Percentiles rank a stretch among this genome's conserved stretches.
Conservation (phyloP, 1,140 invertebrate species). For the Achatina immaculata region DNA sequence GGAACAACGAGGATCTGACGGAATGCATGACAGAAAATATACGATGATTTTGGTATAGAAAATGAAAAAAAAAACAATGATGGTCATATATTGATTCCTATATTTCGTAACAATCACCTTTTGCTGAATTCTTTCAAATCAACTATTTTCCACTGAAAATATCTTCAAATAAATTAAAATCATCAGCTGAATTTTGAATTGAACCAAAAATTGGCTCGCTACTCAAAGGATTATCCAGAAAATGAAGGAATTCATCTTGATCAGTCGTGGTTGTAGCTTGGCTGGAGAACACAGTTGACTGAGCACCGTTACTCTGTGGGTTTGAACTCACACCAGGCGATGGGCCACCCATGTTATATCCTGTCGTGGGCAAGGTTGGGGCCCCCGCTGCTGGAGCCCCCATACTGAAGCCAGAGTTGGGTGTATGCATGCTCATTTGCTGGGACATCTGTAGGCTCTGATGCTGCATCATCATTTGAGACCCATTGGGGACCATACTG, state of each 20-base stretch:
- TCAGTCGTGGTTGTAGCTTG: slow-evolving; percentile 36
- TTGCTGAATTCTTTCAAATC: no score
- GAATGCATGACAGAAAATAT: no score
- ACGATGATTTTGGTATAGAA: no score
- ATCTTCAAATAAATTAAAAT: slow-evolving; percentile 58
- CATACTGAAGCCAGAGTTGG: slow-evolving; percentile 26
- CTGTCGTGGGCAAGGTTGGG: slow-evolving; percentile 22
- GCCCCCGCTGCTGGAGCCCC: slow-evolving; percentile 15
- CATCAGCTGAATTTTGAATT: slow-evolving; percentile 50
- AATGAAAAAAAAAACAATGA: no score
- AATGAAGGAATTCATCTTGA: slow-evolving; percentile 63
- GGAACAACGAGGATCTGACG: no score
- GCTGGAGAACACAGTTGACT: slow-evolving; percentile 29
- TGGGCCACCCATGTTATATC: slow-evolving; percentile 39
- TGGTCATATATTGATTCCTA: no score
- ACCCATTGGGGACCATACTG: slow-evolving; percentile 50
- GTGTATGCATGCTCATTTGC: slow-evolving; percentile 43
- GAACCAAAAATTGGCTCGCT: slow-evolving; percentile 58
- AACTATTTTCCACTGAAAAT: slow-evolving; percentile 46
- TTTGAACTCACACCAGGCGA: slow-evolving; percentile 32
- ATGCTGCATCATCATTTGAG: slow-evolving; percentile 63
- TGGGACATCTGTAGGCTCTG: slow-evolving; percentile 62
- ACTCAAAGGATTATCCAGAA: slow-evolving; percentile 57
- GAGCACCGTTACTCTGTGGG: slow-evolving; percentile 32
- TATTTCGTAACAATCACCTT: no score